These are phyloP conservation scores for Peromyscus melanophrys DNA, from an alignment of 2,797 vertebrate genomes.

Conservation along the genomic window DNA sequence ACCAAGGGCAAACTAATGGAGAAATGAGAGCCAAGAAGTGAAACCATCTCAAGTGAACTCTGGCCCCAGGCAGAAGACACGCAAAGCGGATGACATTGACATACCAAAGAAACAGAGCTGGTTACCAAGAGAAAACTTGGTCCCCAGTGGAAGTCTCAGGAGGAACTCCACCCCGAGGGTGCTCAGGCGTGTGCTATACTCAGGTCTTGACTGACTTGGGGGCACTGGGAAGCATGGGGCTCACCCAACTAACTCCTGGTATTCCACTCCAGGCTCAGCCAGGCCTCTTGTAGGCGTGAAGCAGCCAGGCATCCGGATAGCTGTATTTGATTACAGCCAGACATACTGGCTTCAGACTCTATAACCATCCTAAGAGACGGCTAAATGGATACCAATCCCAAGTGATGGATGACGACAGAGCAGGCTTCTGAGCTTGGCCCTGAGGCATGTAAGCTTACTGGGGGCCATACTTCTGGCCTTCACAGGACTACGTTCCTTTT, in stretches of 20 bases:
- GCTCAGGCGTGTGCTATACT: fast-evolving
- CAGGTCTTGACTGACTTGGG: neutral
- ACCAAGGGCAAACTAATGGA: constrained; percentile 7
- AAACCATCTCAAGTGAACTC: constrained; percentile 37
- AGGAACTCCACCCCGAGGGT: neutral
- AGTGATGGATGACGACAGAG: neutral
- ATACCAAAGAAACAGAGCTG: neutral
- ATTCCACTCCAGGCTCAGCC: neutral
- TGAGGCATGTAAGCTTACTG: neutral
- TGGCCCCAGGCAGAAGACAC: neutral
- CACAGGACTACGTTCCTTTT: neutral
- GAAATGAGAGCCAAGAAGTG: constrained; percentile 4
- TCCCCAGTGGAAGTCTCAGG: neutral
- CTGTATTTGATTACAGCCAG: neutral
- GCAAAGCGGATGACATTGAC: neutral
- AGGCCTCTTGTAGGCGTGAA: neutral
- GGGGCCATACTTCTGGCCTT: neutral
- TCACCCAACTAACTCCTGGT: neutral
- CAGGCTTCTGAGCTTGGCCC: neutral
- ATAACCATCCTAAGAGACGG: neutral
- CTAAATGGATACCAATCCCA: neutral
- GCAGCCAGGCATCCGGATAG: neutral
- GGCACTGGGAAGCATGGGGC: neutral
- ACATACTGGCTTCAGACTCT: neutral
- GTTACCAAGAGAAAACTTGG: neutral